Evolutionary conservation across 2,797 vertebrate species (phyloP), one percentile per base, ranked within the genome.

Genomic region (Lagocephalus sceleratus): DNA sequence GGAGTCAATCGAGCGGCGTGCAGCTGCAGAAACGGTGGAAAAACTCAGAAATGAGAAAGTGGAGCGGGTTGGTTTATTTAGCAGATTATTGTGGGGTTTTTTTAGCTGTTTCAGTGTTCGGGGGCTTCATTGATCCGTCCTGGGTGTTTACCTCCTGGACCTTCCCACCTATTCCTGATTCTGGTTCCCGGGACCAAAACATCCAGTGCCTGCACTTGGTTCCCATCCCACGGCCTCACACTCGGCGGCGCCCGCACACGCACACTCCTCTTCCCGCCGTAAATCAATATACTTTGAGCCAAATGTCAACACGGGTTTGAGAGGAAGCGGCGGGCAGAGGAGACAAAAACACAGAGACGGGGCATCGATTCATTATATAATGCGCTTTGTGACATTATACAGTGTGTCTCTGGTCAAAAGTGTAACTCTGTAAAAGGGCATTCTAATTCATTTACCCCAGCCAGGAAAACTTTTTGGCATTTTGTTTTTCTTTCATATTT

Each of bases 391-490:
- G 84, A 81, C 84, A 84, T 89, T 86, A 81, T 58, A 62, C 65
- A 53, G 73, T 71, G 70, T 63, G 63, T 78, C 71, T 72, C 14
- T 63, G 78, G 73, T 83, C 78, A 76, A 57, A 77, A 72, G 78
- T 82, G 47, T 79, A 73, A 71, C 68, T 73, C 70, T 83, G 71
- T 63, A 48, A 89, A 90, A 88, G 85, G 82, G 69, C 82, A 85
- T 53, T 72, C 56, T 52, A 25, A 82, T 84, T 76, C 53, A 66
- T 84, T 81, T 64, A 67, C 54, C 43, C n/a, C 42, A 45, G 45
- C 6, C 32, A 42, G 51, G 26, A 50, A 62, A 75, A 75, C 43
- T 65, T 77, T 53, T 2, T 32, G 51, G 20, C 51, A 21, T 60
- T 67, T 61, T 63, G 42, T 59, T 17, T 57, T 60, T 50, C 42